phyloP scores from a whole-genome alignment of 1,140 invertebrate genomes.

The Orussus abietinus region DNA sequence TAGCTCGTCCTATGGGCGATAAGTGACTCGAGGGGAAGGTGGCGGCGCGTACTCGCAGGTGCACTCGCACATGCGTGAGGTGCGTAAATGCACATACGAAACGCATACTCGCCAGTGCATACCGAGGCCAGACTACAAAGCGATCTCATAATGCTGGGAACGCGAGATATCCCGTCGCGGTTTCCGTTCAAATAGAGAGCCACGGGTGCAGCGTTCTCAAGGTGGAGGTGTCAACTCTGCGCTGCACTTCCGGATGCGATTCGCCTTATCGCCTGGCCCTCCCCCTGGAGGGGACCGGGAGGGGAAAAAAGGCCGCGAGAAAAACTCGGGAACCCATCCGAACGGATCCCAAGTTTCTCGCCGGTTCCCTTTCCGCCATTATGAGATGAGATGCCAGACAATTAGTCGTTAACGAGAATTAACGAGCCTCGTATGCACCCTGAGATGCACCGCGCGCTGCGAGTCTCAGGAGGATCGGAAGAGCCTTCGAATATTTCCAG shows the following conservation, averaged over 20 bases:
- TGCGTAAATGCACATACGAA: too few relatives aligned
- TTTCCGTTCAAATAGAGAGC: slow-evolving; percentile 39
- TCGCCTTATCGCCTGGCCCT: slow-evolving; percentile 19
- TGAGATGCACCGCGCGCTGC: too few relatives aligned
- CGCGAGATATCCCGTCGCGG: slow-evolving; percentile 29
- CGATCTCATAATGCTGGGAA: slow-evolving; percentile 37
- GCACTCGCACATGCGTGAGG: too few relatives aligned
- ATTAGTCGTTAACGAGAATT: slow-evolving; percentile 19
- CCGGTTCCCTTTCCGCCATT: slow-evolving; percentile 18
- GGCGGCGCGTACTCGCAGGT: too few relatives aligned
- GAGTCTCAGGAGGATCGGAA: too few relatives aligned
- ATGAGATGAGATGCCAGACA: slow-evolving; percentile 19
- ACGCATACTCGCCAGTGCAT: neutral
- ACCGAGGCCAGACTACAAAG: slow-evolving; percentile 32
- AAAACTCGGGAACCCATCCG: slow-evolving; percentile 4
- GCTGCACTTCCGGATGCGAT: slow-evolving; percentile 34
- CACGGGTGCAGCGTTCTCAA: slow-evolving; percentile 26
- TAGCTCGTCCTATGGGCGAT: too few relatives aligned
- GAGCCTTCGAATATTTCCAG: too few relatives aligned
- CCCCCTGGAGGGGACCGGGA: neutral
- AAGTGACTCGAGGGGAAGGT: too few relatives aligned
- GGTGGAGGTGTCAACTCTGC: slow-evolving; percentile 38
- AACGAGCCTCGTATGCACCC: slow-evolving; percentile 17
- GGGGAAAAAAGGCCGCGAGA: neutral
- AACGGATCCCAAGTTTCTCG: too few relatives aligned